Percentiles rank a stretch among this genome's conserved stretches.
phyloP scores from a whole-genome alignment of 1,140 invertebrate species.

The Meloidogyne chitwoodi region DNA sequence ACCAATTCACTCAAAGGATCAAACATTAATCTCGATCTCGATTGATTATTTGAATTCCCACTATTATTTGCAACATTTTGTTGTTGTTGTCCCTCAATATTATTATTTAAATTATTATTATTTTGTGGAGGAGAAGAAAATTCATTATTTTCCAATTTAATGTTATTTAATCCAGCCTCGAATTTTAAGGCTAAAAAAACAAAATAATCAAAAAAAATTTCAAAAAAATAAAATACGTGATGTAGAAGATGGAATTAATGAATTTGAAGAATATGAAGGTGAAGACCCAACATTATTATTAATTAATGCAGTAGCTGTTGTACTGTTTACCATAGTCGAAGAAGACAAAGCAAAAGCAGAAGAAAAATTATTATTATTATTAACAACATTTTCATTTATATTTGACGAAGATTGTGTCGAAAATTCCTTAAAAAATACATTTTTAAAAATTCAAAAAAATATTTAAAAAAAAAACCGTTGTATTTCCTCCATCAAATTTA shows the following conservation, averaged over 20 bases:
- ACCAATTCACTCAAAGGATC: constrained; percentile 53
- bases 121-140: neutral
- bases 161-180: neutral
- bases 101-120: too few species aligned
- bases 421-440: neutral
- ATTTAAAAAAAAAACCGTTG: neutral
- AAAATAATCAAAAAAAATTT: neutral
- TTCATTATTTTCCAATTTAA: neutral
- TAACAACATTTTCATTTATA: neutral
- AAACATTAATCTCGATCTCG: constrained; percentile 59
- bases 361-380: neutral
- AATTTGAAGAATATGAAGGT: neutral
- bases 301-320: neutral
- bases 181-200: neutral
- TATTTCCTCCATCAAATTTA: constrained; percentile 29
- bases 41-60: constrained; percentile 18
- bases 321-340: neutral
- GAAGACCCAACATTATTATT: neutral
- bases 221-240: neutral
- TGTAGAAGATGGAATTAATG: neutral
- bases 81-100: neutral
- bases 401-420: neutral
- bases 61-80: neutral
- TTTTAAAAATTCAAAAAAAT: neutral
- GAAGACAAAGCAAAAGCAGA: neutral